Base-by-base conservation (phyloP, 2,797 vertebrate genomes). In the Neosilurus mollespiculum region DNA sequence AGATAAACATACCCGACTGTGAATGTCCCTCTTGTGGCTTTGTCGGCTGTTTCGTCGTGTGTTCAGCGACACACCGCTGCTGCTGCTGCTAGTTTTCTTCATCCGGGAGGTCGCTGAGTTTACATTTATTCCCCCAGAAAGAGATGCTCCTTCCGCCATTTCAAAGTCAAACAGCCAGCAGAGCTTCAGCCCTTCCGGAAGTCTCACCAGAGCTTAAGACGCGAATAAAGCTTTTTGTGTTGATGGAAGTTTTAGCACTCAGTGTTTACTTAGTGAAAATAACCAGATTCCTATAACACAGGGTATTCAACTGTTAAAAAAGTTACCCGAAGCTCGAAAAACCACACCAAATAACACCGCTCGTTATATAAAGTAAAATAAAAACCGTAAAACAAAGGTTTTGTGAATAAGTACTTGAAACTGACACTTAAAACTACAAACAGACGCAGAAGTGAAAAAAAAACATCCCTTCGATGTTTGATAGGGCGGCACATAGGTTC, bases 91-190 rank as follows among this genome's bases (percentile, higher is more conserved):
- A 30, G 78, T 76, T 87, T 90, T 91, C 70, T 84, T 91, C 3
- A 80, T 56, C 37, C 89, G 86, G 3, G 87, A 86, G 69, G 70
- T 67, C 18, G 81, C 79, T 70, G 81, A 30, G 53, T 34, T 83
- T 1, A 49, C 16, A 78, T 85, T 89, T 14, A 86, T 9, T 77
- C 78, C 85, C 16, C 81, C 78, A 51, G 79, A 85, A 12, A 85
- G 67, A 43, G 85, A 18, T 1, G 83, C 26, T 61, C 76, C 89
- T 64, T 91, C 90, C 77, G 89, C 89, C 90, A 90, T 91, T 43
- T 34, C 51, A 54, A 80, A 82, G 75, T 80, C 75, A 75, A 81
- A 70, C 22, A 30, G 75, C 72, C 18, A 5, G 24, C 49, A 34
- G 10, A 12, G 9, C 12, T 77, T 30, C 53, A n/a, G 69, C 49